Evolutionary conservation across 1,140 invertebrate genomes (phyloP).

Genomic region (Megalopta genalis): DNA sequence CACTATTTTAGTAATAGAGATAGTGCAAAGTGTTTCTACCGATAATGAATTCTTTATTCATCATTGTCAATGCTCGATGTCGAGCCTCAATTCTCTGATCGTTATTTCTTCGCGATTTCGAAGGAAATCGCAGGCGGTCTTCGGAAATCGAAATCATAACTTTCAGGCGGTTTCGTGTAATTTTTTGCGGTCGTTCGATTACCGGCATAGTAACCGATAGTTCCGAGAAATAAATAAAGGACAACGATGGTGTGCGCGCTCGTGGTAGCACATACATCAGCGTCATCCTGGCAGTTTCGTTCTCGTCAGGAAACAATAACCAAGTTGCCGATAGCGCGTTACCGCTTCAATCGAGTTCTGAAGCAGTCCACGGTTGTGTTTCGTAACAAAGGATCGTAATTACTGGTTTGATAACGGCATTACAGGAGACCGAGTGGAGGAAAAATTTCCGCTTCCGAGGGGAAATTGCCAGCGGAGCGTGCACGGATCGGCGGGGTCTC

Average conservation of each 20-base stretch:
- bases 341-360: conserved; percentile 11
- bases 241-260: neutral
- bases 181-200: too few species aligned
- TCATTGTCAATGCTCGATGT: too few species aligned
- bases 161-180: too few species aligned
- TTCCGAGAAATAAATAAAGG: neutral
- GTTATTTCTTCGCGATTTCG: too few species aligned
- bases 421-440: neutral
- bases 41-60: too few species aligned
- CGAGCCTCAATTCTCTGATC: too few species aligned
- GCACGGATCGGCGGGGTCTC: neutral
- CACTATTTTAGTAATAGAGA: too few species aligned
- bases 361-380: neutral
- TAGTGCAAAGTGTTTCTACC: too few species aligned
- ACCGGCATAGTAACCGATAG: neutral
- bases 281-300: conserved; percentile 1
- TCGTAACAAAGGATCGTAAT: conserved; percentile 25
- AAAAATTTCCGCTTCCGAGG: conserved; percentile 20
- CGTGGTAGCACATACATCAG: neutral
- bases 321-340: conserved; percentile 6
- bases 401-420: conserved; percentile 29
- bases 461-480: conserved; percentile 6
- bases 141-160: too few species aligned
- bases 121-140: too few species aligned
- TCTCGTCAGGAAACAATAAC: conserved; percentile 31